Base-by-base conservation (phyloP, 2,797 vertebrate genomes). In the Bovichtus variegatus region DNA sequence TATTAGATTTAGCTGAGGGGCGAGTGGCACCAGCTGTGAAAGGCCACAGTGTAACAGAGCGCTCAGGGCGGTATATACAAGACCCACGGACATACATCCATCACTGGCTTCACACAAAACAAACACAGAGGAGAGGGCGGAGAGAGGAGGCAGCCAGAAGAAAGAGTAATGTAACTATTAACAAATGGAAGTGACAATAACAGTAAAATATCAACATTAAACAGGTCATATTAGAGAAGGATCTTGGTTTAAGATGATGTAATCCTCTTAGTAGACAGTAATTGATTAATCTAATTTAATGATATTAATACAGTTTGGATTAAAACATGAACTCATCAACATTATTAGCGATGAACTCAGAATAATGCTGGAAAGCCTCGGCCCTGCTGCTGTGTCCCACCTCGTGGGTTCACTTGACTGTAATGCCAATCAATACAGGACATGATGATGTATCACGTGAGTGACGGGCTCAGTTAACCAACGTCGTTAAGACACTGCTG, bases 21-120 rank as follows among this genome's bases (percentile, higher is more conserved):
- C 21, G 69, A 76, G 60, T 27, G 72, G 77, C 68, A 65, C 65
- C 90, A 90, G 90, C 87, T 91, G 90, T 60, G 87, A 78, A 19
- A 40, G 75, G 77, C 82, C 67, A n/a, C 67, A 6, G 80, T 40
- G 74, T 59, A 60, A 82, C 69, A 9, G 80, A 81, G 78, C 25
- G n/a, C 87, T 66, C 19, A 27, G 68, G 80, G 87, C 64, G 38
- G 27, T 16, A 1, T n/a, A 36, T 16, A 54, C 71, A 61, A 50
- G 31, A 71, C 68, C 68, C 73, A 51, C 11, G 5, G 62, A 49
- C 25, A 27, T 1, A 23, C 77, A 84, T 90, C 71, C 0, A 81
- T 88, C 86, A 85, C 38, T 8, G 63, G 69, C 46, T 11, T 27
- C 71, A 68, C 69, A 13, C 46, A 50, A 2, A 36, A 13, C 2